Percentiles rank a stretch among this genome's conserved stretches.
Evolutionary conservation across 2,888 invertebrate genomes (phyloP).

Genomic region (Fissipunctia ypsillon): DNA sequence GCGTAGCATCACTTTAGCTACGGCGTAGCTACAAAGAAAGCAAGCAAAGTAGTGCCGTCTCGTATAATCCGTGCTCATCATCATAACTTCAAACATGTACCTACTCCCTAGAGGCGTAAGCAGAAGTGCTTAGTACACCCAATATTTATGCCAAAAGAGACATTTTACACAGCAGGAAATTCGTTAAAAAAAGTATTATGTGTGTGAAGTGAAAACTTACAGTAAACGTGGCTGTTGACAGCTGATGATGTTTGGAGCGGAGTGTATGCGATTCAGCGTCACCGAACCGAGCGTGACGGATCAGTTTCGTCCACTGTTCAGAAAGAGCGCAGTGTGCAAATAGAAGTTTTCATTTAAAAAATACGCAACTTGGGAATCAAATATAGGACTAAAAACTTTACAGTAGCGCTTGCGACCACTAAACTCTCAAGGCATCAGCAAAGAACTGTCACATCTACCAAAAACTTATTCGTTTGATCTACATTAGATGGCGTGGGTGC

Average conservation of each 20-base stretch:
- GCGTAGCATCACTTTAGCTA: constrained; percentile 8
- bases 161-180: no score
- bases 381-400: neutral
- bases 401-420: neutral
- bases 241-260: no score
- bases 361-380: no score
- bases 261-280: no score
- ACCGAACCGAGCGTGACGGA: no score
- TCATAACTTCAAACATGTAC: neutral
- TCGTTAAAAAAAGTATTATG: no score
- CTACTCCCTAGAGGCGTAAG: neutral
- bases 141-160: no score
- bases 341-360: no score
- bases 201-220: no score
- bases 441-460: constrained; percentile 35
- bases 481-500: constrained; percentile 49
- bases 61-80: neutral
- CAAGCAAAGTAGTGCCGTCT: neutral
- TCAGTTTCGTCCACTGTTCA: no score
- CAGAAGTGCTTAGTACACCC: neutral
- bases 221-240: no score
- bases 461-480: constrained; percentile 37
- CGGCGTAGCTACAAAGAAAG: constrained; percentile 16
- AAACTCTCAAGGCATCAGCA: neutral
- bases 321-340: no score